Conservation (phyloP, 2,888 invertebrate genomes). For the Brenthis ino region DNA sequence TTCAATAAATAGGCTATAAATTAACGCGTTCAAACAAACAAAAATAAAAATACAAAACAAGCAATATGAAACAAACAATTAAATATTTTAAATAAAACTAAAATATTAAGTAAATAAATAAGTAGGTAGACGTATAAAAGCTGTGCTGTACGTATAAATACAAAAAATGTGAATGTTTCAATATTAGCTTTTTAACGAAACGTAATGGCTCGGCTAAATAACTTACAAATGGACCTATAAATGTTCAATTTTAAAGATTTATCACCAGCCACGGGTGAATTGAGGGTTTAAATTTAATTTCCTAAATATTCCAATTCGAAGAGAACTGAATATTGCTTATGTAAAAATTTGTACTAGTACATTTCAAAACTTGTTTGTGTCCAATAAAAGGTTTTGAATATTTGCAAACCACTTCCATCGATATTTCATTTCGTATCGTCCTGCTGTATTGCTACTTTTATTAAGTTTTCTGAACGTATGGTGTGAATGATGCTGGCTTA, state of each 20-base stretch:
- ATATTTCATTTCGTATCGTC: background rate
- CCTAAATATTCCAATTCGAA: constrained; percentile 3
- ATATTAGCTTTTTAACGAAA: constrained; percentile 15
- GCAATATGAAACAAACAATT: too few relatives aligned
- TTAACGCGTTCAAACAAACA: too few relatives aligned
- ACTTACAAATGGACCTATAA: constrained; percentile 21
- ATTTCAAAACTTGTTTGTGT: background rate
- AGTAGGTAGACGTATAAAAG: too few relatives aligned
- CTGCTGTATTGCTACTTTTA: constrained; percentile 1
- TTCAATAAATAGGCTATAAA: too few relatives aligned
- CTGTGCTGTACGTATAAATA: too few relatives aligned
- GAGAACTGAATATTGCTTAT: background rate
- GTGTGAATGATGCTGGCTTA: constrained; percentile 14
- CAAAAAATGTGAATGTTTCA: constrained; percentile 6
- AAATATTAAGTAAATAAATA: too few relatives aligned
- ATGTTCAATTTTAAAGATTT: constrained; percentile 17
- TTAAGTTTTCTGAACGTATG: constrained; percentile 5
- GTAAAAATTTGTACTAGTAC: background rate
- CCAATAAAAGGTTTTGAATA: constrained; percentile 1
- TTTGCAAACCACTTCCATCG: constrained; percentile 3
- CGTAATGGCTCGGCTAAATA: constrained; percentile 20
- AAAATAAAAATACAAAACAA: too few relatives aligned
- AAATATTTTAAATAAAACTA: too few relatives aligned
- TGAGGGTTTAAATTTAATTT: constrained; percentile 14
- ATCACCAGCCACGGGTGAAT: constrained; percentile 4